A percentile compares a stretch with the other conserved stretches of the same genome.
phyloP scores from a whole-genome alignment of 2,888 invertebrate species.

The Limnephilus marmoratus region DNA sequence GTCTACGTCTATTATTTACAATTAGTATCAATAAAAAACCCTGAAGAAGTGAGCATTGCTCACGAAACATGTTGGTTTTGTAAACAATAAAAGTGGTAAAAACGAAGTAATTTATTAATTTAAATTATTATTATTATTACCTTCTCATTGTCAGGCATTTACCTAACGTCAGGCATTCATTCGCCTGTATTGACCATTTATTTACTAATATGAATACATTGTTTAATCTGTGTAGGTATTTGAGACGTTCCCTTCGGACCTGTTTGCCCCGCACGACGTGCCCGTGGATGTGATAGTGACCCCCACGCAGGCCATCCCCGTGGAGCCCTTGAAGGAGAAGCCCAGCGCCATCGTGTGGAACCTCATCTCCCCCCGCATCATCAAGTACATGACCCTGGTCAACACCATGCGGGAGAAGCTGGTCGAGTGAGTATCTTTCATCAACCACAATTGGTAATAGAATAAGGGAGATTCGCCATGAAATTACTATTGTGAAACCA shows the following conservation, averaged over 20 bases:
- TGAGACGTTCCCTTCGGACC: slow-evolving; percentile 83
- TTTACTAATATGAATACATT: slow-evolving; percentile 44
- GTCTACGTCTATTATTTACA: no score
- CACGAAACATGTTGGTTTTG: no score
- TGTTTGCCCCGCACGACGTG: slow-evolving; percentile 89
- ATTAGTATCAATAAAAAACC: no score
- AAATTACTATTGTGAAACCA: no score
- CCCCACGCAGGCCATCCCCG: slow-evolving; percentile 81
- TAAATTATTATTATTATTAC: no score
- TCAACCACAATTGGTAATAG: no score
- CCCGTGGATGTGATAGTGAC: slow-evolving; percentile 92
- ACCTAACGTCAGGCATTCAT: no score
- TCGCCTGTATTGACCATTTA: slow-evolving; percentile 58
- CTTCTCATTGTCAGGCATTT: no score
- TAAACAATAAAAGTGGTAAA: no score
- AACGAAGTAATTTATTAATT: no score
- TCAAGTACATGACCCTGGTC: slow-evolving; percentile 85
- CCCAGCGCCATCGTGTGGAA: slow-evolving; percentile 84
- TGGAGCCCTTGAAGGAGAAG: slow-evolving; percentile 39
- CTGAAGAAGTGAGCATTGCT: no score
- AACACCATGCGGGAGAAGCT: slow-evolving; percentile 82
- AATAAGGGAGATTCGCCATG: no score
- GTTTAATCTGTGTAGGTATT: slow-evolving; percentile 77
- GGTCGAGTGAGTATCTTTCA: slow-evolving; percentile 77
- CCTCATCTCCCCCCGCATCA: slow-evolving; percentile 82